Evolutionary conservation across 2,113 vertebrate genomes (phyloP).

Genomic region (Stictonetta naevosa): DNA sequence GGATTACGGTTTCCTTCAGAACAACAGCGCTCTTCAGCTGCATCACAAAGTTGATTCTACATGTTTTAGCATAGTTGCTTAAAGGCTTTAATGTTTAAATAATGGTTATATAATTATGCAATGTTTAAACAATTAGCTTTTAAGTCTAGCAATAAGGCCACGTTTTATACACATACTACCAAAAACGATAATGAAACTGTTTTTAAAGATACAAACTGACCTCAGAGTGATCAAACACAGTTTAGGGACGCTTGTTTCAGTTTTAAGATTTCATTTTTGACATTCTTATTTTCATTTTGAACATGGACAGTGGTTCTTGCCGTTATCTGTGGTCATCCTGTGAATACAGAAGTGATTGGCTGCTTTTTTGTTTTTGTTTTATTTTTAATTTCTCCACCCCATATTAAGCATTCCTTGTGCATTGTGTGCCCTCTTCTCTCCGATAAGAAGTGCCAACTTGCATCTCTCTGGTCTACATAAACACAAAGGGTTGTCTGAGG

Average conservation of each 20-base stretch:
- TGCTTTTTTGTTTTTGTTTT: not conserved
- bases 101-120: constrained; percentile 63
- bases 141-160: constrained; percentile 41
- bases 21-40: constrained; percentile 66
- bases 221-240: not conserved
- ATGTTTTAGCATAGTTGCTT: constrained; percentile 72
- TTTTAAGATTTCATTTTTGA: not conserved
- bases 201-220: not conserved
- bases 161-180: constrained; percentile 25
- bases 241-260: constrained; percentile 4
- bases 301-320: not conserved
- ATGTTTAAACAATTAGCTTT: constrained; percentile 69
- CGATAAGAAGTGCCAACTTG: not conserved
- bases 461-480: not conserved
- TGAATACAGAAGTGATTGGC: not conserved
- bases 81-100: constrained; percentile 74
- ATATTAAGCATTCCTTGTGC: not conserved
- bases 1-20: constrained; percentile 64
- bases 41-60: constrained; percentile 72
- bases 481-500: not conserved
- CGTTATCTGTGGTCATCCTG: not conserved
- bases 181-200: constrained; percentile 27
- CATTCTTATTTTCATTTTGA: not conserved
- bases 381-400: not conserved
- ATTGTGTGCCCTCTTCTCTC: not conserved